Evolutionary conservation across 2,888 invertebrate genomes (phyloP).

Genomic region (Coremacera marginata): DNA sequence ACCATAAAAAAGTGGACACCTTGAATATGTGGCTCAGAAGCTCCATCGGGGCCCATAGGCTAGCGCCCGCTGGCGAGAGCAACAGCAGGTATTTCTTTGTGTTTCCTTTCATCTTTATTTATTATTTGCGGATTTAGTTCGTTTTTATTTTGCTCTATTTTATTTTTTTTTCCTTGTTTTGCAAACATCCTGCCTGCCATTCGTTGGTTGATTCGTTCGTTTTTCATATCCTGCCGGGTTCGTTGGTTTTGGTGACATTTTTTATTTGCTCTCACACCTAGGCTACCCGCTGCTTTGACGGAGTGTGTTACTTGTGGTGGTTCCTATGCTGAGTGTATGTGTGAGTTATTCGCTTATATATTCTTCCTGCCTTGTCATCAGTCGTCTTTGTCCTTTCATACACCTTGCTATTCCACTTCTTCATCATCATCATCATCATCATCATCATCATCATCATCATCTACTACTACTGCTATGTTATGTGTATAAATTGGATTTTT

Average conservation of each 20-base stretch:
- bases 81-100: slow-evolving; percentile 1
- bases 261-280: slow-evolving; percentile 23
- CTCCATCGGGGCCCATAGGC: not conserved
- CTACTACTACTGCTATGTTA: not conserved
- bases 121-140: slow-evolving; percentile 15
- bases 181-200: not conserved
- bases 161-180: not conserved
- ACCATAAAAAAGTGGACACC: not conserved
- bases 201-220: slow-evolving; percentile 19
- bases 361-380: no score
- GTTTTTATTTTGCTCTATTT: not conserved
- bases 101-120: not conserved
- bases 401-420: not conserved
- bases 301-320: not conserved
- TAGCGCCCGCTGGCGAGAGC: not conserved
- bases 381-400: not conserved
- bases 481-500: slow-evolving; percentile 20
- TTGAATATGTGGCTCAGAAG: not conserved
- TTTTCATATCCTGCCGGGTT: slow-evolving; percentile 8
- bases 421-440: no score
- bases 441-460: not conserved
- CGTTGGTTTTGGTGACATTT: slow-evolving; percentile 24
- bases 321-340: not conserved
- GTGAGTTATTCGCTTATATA: slow-evolving; percentile 1
- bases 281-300: not conserved